Base-by-base conservation (phyloP, 2,888 invertebrate species). In the Pelosia muscerda region DNA sequence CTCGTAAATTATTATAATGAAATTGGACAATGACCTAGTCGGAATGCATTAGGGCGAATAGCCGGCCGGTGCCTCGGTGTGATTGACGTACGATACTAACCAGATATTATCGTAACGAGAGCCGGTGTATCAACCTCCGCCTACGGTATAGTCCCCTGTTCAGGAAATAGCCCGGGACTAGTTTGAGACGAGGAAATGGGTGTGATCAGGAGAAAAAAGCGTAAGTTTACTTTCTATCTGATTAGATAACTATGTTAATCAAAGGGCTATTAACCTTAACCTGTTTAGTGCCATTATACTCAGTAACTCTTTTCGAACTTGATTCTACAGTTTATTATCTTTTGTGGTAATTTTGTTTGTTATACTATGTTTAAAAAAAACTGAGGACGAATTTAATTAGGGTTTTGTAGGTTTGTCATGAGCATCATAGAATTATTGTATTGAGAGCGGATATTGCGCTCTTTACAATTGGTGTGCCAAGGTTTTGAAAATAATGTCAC, bases 171-270 rank as follows among this genome's bases (percentile, higher is more conserved):
- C 75, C 79, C 71, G 78, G 84, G 82, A 84, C 85, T 82, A 75
- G 85, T 86, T 88, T 84, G 75, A 75, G 80, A 73, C 81, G 72
- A 86, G 89, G 87, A 90, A 90, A 94, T 95, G 94, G 94, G 94
- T 80, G 94, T 95, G 76, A 91, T 95, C 85, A 88, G 94, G 82
- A 90, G 90, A 84, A 95, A 94, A 90, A 95, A 95, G 87, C 94
- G 94, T 94, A 90, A 95, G 94, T 94, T 86, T 62, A 85, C 84
- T 88, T 90, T 90, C 85, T 78, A 77, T 81, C 81, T 63, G 74
- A 79, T 82, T 77, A 72, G 69, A 73, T 74, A 70, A 76, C 38
- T 64, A 38, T 49, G 13, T 49, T 15, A 57, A 55, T 13, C n/a
- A n/a, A 34, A 59, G 34, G 15, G 11, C n/a, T 26, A 55, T 63